phyloP scores from a whole-genome alignment of 2,113 vertebrate genomes.

The Lota lota region DNA sequence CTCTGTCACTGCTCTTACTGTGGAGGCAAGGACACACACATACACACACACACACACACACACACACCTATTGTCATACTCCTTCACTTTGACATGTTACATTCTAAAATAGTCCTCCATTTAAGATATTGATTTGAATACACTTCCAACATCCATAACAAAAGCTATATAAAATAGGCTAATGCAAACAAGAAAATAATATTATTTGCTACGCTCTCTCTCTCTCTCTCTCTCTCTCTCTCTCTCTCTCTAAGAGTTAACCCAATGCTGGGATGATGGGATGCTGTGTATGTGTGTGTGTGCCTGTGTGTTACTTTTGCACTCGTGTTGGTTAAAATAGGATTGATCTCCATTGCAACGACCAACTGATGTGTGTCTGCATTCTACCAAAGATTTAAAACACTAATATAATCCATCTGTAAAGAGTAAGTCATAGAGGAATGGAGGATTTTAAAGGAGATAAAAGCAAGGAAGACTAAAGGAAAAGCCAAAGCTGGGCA shows the following conservation, averaged over 20 bases:
- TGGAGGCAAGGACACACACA: slow-evolving; percentile 75
- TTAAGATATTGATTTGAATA: background rate
- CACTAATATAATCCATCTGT: background rate
- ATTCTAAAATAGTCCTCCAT: too few relatives aligned
- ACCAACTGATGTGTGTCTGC: background rate
- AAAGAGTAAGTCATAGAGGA: too few relatives aligned
- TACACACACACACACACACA: background rate
- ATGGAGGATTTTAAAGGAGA: background rate
- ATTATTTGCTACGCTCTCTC: background rate
- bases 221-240: background rate
- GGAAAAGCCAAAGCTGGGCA: background rate
- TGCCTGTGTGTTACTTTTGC: background rate
- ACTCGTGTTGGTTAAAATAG: background rate
- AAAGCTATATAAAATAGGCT: too few relatives aligned
- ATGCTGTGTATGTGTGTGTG: slow-evolving; percentile 5
- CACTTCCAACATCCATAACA: background rate
- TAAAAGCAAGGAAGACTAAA: background rate
- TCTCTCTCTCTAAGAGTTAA: slow-evolving; percentile 8
- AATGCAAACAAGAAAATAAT: too few relatives aligned
- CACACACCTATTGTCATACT: background rate
- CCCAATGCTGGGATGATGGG: slow-evolving; percentile 16
- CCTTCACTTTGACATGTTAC: background rate
- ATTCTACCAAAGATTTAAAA: slow-evolving; percentile 1
- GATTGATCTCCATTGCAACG: too few relatives aligned
- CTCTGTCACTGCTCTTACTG: slow-evolving; percentile 76